Percentiles rank a stretch among this genome's conserved stretches.
phyloP scores from a whole-genome alignment of 2,888 invertebrate species.

The Fragum sueziense region DNA sequence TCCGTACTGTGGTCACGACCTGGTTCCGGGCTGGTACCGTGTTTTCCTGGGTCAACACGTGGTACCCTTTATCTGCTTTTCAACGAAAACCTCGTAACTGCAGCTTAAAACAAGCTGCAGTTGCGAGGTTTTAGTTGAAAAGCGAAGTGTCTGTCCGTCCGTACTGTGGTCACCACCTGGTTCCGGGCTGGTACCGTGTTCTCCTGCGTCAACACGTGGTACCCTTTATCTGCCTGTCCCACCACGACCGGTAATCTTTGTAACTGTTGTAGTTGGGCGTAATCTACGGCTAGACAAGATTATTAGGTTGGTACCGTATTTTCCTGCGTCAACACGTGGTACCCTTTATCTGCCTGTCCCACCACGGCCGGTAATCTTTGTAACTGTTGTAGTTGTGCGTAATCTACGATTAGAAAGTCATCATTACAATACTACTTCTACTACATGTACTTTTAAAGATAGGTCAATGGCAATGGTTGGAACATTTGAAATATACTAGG shows the following conservation, averaged over 20 bases:
- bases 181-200: conserved; percentile 12
- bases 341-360: conserved; percentile 4
- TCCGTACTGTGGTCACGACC: conserved; percentile 10
- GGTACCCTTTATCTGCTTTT: background rate
- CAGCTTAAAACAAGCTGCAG: too few species aligned
- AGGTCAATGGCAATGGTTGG: background rate
- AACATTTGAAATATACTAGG: too few species aligned
- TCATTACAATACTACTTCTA: background rate
- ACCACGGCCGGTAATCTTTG: conserved; percentile 4
- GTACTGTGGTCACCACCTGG: conserved; percentile 9
- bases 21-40: conserved; percentile 11
- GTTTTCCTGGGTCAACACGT: conserved; percentile 12
- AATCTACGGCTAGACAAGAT: background rate
- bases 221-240: conserved; percentile 4
- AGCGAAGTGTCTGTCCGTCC: conserved; percentile 14
- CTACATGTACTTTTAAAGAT: background rate
- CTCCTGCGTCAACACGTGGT: conserved; percentile 8
- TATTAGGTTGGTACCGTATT: too few species aligned
- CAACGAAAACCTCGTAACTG: too few species aligned
- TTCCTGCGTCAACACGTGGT: conserved; percentile 4
- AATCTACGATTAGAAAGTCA: background rate
- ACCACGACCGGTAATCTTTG: conserved; percentile 1
- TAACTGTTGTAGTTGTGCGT: conserved; percentile 1
- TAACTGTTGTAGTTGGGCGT: conserved; percentile 1
- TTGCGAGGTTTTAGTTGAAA: too few species aligned